Evolutionary conservation across 2,888 invertebrate species (phyloP), one percentile per base, ranked within the genome.

Genomic region (Tetropium fuscum): DNA sequence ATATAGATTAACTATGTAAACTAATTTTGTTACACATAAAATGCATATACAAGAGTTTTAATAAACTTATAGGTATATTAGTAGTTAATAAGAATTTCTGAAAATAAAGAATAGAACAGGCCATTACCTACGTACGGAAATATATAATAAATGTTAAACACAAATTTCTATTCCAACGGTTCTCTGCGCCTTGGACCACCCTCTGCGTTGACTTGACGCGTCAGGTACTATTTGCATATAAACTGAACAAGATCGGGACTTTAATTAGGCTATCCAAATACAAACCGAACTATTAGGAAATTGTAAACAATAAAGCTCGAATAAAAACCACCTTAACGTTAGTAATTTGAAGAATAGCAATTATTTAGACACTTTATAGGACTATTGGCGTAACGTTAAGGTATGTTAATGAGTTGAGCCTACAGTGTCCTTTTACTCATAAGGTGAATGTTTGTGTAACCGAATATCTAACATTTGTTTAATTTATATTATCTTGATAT

Each of bases 151-250:
- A 36, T 36, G 36, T 36, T 36, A 36, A 48, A 32, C 3, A 22
- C 20, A 15, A 48, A 48, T 48, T 48, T 11, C 48, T 48, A 48
- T 48, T 48, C 48, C 15, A 48, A 32, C 13, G 18, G 19, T 22
- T 22, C 11, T 36, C 36, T 36, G 34, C n/a, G n/a, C 36, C 36
- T 22, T 20, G 10, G 48, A 32, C 48, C 48, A 48, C 48, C 48
- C 22, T 48, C 36, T n/a, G 34, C n/a, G 48, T 48, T 15, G 20
- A 48, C 48, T 34, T 36, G 5, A 11, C 36, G 20, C 3, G 34
- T 16, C 20, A 8, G 7, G 36, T 18, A n/a, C n/a, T n/a, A 48
- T 48, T 48, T 48, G 36, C 48, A 48, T 48, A 48, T 48, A 48
- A 48, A 48, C 11, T 36, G 36, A 36, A 36, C 36, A 48, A 34